Evolutionary conservation across 2,113 vertebrate species (phyloP).

Genomic region (western clawed frog (Xenopus tropicalis)): UCB_Xtro_10.0 CM004448.2:129451001-129451500

Average conservation of each 20-base stretch:
- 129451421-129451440: not conserved
- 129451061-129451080: too few species aligned
- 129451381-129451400: slow-evolving; percentile 32
- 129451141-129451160: too few species aligned
- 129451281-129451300: not conserved
- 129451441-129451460: slow-evolving; percentile 9
- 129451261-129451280: too few species aligned
- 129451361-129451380: not conserved
- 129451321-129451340: not conserved
- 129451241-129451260: not conserved
- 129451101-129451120: not conserved
- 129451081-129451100: too few species aligned
- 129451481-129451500: slow-evolving; percentile 1
- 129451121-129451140: not conserved
- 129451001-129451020: too few species aligned
- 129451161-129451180: too few species aligned
- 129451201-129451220: too few species aligned
- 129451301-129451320: not conserved
- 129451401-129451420: slow-evolving; percentile 13
- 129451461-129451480: slow-evolving; percentile 15
- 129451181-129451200: too few species aligned
- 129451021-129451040: too few species aligned
- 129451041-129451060: too few species aligned
- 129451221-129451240: not conserved
- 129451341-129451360: not conserved